A percentile compares a stretch with the other conserved stretches of the same genome.
phyloP scores from a whole-genome alignment of 1,140 invertebrate species.

The Ganaspis sp. region DNA sequence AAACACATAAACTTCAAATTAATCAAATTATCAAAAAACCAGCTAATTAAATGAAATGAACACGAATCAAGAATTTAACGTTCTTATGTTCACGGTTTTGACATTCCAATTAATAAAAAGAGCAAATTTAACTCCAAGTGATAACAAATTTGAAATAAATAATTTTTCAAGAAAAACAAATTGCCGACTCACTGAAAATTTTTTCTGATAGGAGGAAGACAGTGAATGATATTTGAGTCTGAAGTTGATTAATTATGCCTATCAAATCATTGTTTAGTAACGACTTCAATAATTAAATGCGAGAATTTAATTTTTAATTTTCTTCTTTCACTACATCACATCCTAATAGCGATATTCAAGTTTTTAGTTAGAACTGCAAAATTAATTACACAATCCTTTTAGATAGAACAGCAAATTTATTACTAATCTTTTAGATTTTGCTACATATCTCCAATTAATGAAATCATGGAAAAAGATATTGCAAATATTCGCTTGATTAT shows the following conservation, averaged over 20 bases:
- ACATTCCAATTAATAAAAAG: neutral
- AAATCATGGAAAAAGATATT: constrained; percentile 1
- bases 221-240: neutral
- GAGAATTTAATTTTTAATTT: too few species aligned
- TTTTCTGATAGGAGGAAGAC: neutral
- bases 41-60: too few species aligned
- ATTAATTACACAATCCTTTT: too few species aligned
- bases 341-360: too few species aligned
- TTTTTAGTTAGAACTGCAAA: too few species aligned
- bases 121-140: neutral
- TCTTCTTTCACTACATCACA: too few species aligned
- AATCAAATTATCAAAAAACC: too few species aligned
- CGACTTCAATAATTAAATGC: constrained; percentile 5
- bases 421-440: neutral
- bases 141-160: neutral
- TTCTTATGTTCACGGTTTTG: too few species aligned
- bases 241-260: neutral
- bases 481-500: neutral
- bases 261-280: neutral
- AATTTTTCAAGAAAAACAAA: neutral
- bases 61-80: too few species aligned
- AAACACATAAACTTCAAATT: too few species aligned
- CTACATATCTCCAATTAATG: constrained; percentile 7
- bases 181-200: neutral
- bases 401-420: neutral